Percentiles rank a stretch among this genome's conserved stretches.
phyloP scores from a whole-genome alignment of 1,140 invertebrate genomes.

The Drosophila miranda region DNA sequence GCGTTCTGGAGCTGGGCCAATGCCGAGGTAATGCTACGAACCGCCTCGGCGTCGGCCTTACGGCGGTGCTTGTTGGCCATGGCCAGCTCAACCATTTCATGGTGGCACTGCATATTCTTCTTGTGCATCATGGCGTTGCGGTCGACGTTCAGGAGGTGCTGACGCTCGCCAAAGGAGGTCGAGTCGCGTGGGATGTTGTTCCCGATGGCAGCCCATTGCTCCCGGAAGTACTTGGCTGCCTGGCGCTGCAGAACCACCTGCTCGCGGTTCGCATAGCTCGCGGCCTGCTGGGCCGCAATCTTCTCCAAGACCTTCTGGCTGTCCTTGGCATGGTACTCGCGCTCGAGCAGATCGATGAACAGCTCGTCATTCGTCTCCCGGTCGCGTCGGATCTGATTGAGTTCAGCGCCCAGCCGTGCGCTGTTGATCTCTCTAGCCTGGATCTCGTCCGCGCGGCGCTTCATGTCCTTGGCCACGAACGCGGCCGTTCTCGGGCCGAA shows the following conservation, averaged over 20 bases:
- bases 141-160: constrained; percentile 16
- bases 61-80: constrained; percentile 10
- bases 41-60: constrained; percentile 28
- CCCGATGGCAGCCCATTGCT: constrained; percentile 18
- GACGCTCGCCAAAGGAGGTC: constrained; percentile 61
- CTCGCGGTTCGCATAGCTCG: constrained; percentile 43
- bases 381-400: constrained; percentile 36
- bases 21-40: constrained; percentile 14
- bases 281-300: constrained; percentile 12
- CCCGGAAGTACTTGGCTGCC: constrained; percentile 48
- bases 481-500: constrained; percentile 32
- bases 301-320: constrained; percentile 20
- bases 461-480: constrained; percentile 3
- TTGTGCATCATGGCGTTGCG: background rate
- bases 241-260: constrained; percentile 45
- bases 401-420: constrained; percentile 29
- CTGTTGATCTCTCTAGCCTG: constrained; percentile 41
- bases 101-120: constrained; percentile 7
- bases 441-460: constrained; percentile 5
- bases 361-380: constrained; percentile 46
- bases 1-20: constrained; percentile 36
- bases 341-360: constrained; percentile 42
- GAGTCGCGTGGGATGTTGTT: constrained; percentile 18
- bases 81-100: constrained; percentile 15
- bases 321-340: constrained; percentile 45